Conservation (phyloP, 2,113 vertebrate genomes). For the Pao palembangensis region DNA sequence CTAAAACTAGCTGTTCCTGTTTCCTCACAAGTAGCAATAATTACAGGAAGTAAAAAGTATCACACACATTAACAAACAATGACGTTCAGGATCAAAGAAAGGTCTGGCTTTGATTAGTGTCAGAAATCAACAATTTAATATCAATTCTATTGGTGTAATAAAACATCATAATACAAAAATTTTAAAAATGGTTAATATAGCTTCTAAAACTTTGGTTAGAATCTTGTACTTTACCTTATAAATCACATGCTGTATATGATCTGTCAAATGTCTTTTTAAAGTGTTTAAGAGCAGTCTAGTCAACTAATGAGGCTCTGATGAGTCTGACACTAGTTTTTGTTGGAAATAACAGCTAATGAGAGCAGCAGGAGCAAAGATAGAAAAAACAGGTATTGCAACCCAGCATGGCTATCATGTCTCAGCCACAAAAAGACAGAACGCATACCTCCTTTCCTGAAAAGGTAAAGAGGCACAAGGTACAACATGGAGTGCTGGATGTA, state of each 20-base stretch:
- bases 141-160: too few species aligned
- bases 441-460: constrained; percentile 93
- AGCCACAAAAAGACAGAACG: background rate
- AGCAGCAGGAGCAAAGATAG: background rate
- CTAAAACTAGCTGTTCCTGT: constrained; percentile 37
- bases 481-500: constrained; percentile 98
- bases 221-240: too few species aligned
- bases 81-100: too few species aligned
- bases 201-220: too few species aligned
- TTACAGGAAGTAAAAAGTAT: background rate
- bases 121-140: too few species aligned
- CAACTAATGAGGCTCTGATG: too few species aligned
- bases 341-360: background rate
- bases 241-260: too few species aligned
- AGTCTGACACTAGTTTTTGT: background rate
- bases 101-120: too few species aligned
- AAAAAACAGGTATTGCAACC: background rate
- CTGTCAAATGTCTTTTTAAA: too few species aligned
- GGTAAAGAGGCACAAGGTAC: constrained; percentile 93
- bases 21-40: constrained; percentile 6
- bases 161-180: too few species aligned
- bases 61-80: background rate
- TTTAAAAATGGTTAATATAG: too few species aligned
- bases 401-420: background rate
- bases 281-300: too few species aligned